Evolutionary conservation across 2,113 vertebrate species (phyloP), one percentile per base, ranked within the genome.

Genomic region (Apaloderma vittatum): DNA sequence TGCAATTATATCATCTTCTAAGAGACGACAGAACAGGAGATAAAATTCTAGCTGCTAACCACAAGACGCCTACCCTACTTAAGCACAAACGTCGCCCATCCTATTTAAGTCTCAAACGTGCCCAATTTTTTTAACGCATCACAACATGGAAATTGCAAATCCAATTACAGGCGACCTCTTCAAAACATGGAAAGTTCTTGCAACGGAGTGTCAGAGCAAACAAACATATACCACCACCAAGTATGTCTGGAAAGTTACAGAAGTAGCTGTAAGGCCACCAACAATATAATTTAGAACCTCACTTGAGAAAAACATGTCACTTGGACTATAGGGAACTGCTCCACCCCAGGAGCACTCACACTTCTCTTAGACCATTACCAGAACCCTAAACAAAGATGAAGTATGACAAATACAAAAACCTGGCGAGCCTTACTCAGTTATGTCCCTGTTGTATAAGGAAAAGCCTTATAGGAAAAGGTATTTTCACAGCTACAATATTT

Each of bases 311-410:
- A 37, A 8, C 2, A 0, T 3, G 22, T 62, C 90, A 62, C 73
- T 92, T 37, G 19, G 40, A 36, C 73, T 34, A 26, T 1, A 45
- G 52, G 37, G n/a, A 88, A 15, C 15, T 21, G 32, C 12, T 63
- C 22, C 48, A 61, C 27, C 3, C 1, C n/a, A 73, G 67, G 12
- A 72, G n/a, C 27, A 43, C 18, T 15, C 1, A 0, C 10, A 4
- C 63, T 52, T 87, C 55, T 49, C 86, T 16, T n/a, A 23, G 4
- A 9, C 9, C 15, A 15, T 15, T 18, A 37, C 9, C 5, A 55
- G 23, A 72, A 19, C 27, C 40, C 15, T 14, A n/a, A 73, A 58
- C 11, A 82, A 59, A 78, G 43, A 36, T 4, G 23, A 46, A 37
- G 30, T 46, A 20, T 7, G 32, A 61, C 61, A 85, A 88, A 65